These are phyloP conservation scores for Acropternis orthonyx DNA, from an alignment of 2,797 vertebrate species.

Conservation along the genomic window DNA sequence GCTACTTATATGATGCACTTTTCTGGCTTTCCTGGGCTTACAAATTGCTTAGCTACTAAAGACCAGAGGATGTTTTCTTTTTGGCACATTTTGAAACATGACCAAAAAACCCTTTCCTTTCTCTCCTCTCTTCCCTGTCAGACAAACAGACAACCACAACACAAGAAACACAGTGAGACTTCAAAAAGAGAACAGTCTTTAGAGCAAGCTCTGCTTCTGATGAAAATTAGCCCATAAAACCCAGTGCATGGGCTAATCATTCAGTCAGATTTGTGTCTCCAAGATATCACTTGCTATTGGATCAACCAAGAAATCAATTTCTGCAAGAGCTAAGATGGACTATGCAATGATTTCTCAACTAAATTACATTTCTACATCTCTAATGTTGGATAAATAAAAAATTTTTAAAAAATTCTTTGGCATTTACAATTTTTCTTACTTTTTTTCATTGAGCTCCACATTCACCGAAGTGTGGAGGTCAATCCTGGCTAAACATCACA, in stretches of 20 bases:
- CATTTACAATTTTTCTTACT: background rate
- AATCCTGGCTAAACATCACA: background rate
- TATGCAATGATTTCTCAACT: background rate
- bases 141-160: background rate
- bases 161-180: background rate
- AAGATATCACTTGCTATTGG: background rate
- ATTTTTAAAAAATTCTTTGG: background rate
- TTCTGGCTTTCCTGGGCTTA: background rate
- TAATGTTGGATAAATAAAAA: background rate
- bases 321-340: background rate
- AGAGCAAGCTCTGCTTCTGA: background rate
- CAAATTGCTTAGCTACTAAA: background rate
- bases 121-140: background rate
- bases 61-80: background rate
- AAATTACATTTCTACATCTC: background rate
- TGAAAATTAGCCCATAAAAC: background rate
- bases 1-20: background rate
- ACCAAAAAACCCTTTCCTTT: background rate
- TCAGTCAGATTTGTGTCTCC: background rate
- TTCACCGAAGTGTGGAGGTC: background rate
- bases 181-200: background rate
- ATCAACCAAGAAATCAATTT: background rate
- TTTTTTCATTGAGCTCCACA: background rate
- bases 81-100: background rate
- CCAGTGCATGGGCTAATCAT: background rate